These are phyloP conservation scores for Naja naja DNA, from an alignment of 2,113 vertebrate species.

Conservation along the genomic window DNA sequence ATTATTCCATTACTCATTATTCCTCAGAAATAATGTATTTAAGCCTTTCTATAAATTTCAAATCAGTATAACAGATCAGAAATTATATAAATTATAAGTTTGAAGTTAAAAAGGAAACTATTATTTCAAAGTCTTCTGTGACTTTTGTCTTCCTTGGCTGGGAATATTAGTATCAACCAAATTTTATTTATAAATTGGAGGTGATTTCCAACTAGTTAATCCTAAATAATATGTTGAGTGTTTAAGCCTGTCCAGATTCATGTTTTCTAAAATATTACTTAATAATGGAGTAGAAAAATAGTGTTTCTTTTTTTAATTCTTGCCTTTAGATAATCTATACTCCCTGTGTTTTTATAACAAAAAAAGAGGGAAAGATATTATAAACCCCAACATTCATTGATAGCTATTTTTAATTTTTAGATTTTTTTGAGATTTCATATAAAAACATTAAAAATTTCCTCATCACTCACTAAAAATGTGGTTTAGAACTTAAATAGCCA, in stretches of 20 bases:
- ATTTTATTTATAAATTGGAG: not conserved
- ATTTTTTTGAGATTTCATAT: constrained; percentile 3
- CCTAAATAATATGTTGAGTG: not conserved
- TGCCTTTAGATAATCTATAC: not conserved
- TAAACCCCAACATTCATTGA: constrained; percentile 46
- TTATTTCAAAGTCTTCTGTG: not conserved
- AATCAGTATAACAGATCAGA: not conserved
- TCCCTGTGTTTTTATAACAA: constrained; percentile 9
- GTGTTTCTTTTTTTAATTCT: not conserved
- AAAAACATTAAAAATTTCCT: not conserved
- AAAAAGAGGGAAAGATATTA: constrained; percentile 39
- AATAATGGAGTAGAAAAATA: not conserved
- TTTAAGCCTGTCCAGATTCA: not conserved
- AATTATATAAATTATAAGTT: not conserved
- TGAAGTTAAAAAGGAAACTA: not conserved
- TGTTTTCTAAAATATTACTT: not conserved
- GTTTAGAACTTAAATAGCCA: not conserved
- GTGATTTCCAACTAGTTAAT: not conserved
- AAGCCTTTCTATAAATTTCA: not conserved
- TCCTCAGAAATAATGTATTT: not conserved
- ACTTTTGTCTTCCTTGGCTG: not conserved
- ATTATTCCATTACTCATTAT: not conserved
- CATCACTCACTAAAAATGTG: not conserved
- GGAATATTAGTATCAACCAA: not conserved
- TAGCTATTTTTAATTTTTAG: constrained; percentile 44